Evolutionary conservation across 2,888 invertebrate genomes (phyloP).

Genomic region (Steinernema carpocapsae): DNA sequence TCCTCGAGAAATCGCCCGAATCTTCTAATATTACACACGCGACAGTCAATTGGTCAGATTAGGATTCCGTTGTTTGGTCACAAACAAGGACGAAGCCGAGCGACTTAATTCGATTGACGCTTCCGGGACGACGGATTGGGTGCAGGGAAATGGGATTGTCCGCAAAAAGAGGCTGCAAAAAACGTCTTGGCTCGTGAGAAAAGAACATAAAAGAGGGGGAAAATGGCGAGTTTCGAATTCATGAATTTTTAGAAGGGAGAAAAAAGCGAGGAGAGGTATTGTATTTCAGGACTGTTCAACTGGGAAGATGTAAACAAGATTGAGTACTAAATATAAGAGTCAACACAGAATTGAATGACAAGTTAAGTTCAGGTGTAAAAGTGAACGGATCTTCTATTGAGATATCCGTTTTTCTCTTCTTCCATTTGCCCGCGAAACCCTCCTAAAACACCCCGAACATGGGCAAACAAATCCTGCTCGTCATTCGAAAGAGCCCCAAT

Average conservation of each 20-base stretch:
- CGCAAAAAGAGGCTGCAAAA: not conserved
- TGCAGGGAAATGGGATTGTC: conserved; percentile 29
- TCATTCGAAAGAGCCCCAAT: not conserved
- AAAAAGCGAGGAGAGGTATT: no score
- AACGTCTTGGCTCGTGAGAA: not conserved
- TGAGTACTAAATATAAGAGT: no score
- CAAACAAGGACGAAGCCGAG: not conserved
- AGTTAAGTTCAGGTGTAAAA: no score
- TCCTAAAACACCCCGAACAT: not conserved
- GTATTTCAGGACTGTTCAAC: no score
- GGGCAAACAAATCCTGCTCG: conserved; percentile 7
- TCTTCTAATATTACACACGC: conserved; percentile 10
- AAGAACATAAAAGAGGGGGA: not conserved
- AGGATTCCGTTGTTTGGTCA: conserved; percentile 13
- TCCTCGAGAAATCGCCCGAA: no score
- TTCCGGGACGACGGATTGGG: not conserved
- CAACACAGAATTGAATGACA: no score
- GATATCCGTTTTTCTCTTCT: no score
- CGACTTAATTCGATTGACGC: not conserved
- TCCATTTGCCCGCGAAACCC: not conserved
- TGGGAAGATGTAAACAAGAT: no score
- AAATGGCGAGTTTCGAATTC: not conserved
- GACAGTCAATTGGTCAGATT: not conserved
- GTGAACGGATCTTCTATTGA: no score
- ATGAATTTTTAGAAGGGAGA: not conserved